Evolutionary conservation across 1,140 invertebrate genomes (phyloP).

Genomic region (Apis cerana): DNA sequence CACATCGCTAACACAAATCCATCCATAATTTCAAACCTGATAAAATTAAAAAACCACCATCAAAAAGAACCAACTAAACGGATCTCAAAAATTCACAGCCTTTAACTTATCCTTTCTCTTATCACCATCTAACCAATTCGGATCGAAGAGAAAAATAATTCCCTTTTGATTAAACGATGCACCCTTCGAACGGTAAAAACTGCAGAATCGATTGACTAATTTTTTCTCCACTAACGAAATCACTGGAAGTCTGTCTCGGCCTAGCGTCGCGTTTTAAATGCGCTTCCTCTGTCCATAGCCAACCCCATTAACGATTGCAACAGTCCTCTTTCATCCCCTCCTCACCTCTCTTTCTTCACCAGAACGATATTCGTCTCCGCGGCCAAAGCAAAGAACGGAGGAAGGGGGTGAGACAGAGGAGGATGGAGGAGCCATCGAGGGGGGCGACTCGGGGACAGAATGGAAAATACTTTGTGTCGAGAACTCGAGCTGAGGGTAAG

Average conservation of each 20-base stretch:
- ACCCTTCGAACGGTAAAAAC: no score
- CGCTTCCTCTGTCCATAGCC: slow-evolving; percentile 4
- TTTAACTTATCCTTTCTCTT: background rate
- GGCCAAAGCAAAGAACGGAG: background rate
- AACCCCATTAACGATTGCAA: slow-evolving; percentile 35
- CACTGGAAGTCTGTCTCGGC: background rate
- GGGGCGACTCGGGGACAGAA: slow-evolving; percentile 33
- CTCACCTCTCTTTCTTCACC: background rate
- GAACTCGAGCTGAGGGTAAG: slow-evolving; percentile 37
- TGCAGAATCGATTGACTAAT: background rate
- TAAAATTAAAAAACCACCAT: background rate
- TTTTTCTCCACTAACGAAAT: background rate
- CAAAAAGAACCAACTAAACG: background rate
- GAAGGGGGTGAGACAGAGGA: no score
- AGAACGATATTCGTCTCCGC: background rate
- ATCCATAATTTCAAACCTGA: background rate
- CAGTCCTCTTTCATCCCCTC: background rate
- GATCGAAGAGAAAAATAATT: slow-evolving; percentile 1
- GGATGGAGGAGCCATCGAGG: slow-evolving; percentile 7
- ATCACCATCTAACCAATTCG: background rate
- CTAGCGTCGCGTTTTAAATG: slow-evolving; percentile 9
- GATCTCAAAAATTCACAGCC: background rate
- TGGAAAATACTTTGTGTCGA: slow-evolving; percentile 50
- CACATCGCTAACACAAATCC: no score
- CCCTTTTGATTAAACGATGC: background rate